A percentile compares a stretch with the other conserved stretches of the same genome.
These are phyloP conservation scores for Elephas maximus DNA, from an alignment of 2,113 vertebrate species.

Conservation along the genomic window DNA sequence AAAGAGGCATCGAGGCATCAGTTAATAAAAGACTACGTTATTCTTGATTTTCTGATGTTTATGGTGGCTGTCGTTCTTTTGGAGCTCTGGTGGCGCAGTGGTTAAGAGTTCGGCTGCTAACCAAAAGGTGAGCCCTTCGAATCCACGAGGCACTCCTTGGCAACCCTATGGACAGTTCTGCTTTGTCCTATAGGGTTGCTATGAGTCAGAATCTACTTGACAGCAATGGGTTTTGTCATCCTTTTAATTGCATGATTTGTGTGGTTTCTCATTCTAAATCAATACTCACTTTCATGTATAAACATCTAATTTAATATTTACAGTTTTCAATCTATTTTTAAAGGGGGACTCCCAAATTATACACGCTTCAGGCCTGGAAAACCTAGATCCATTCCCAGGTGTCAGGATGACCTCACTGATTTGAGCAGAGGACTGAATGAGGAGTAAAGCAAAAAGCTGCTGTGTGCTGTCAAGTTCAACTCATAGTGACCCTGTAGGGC, in stretches of 20 bases:
- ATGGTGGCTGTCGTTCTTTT: not conserved
- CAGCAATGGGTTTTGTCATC: not conserved
- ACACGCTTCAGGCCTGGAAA: slow-evolving; percentile 3
- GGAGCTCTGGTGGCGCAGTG: no score
- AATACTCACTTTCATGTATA: slow-evolving; percentile 13
- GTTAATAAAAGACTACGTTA: not conserved
- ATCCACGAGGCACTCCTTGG: no score
- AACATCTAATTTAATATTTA: slow-evolving; percentile 18
- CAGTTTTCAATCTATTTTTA: slow-evolving; percentile 5
- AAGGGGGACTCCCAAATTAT: not conserved
- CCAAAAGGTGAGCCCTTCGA: no score
- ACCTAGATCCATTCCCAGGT: not conserved
- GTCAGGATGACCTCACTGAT: not conserved
- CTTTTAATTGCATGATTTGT: not conserved
- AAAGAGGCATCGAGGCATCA: not conserved
- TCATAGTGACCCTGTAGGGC: no score
- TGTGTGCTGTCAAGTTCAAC: no score
- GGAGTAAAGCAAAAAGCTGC: not conserved
- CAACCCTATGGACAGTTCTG: no score
- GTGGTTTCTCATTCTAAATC: not conserved
- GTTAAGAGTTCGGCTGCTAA: no score
- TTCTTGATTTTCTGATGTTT: not conserved
- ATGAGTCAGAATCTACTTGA: no score
- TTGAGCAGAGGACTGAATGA: not conserved
- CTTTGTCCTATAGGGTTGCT: no score